phyloP scores from a whole-genome alignment of 1,140 invertebrate genomes.

The Oedothorax gibbosus region DNA sequence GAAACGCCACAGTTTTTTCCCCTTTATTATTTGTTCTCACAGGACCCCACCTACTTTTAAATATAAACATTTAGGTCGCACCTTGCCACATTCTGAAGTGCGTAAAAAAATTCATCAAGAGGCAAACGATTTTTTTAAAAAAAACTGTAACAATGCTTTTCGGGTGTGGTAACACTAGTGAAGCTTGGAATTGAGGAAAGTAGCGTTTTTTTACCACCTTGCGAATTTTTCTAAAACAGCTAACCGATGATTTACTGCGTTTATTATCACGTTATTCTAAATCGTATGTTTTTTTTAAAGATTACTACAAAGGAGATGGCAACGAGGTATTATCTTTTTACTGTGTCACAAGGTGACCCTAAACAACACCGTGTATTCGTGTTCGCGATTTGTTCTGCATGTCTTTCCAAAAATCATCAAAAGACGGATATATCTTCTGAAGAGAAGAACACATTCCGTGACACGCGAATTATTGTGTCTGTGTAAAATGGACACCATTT shows the following conservation, averaged over 20 bases:
- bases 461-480: slow-evolving; percentile 12
- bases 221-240: not conserved
- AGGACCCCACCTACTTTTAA: slow-evolving; percentile 20
- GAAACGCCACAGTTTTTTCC: not conserved
- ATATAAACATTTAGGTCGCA: slow-evolving; percentile 38
- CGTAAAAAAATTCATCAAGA: slow-evolving; percentile 2
- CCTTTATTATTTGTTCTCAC: not conserved
- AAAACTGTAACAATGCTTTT: slow-evolving; percentile 29
- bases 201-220: not conserved
- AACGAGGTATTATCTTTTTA: slow-evolving; percentile 39
- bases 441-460: slow-evolving; percentile 21
- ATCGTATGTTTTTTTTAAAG: not conserved
- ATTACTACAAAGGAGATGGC: not conserved
- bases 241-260: slow-evolving; percentile 19
- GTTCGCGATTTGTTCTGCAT: slow-evolving; percentile 28
- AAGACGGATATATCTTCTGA: slow-evolving; percentile 17
- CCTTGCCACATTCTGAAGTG: slow-evolving; percentile 5
- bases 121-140: not conserved
- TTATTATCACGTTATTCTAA: slow-evolving; percentile 39
- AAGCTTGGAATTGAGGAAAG: slow-evolving; percentile 7
- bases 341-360: slow-evolving; percentile 35
- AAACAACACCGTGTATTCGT: slow-evolving; percentile 1
- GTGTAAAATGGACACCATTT: slow-evolving; percentile 12
- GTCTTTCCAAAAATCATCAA: slow-evolving; percentile 1
- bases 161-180: slow-evolving; percentile 34